Evolutionary conservation across 2,888 invertebrate genomes (phyloP).

Genomic region (Onchidella celtica): DNA sequence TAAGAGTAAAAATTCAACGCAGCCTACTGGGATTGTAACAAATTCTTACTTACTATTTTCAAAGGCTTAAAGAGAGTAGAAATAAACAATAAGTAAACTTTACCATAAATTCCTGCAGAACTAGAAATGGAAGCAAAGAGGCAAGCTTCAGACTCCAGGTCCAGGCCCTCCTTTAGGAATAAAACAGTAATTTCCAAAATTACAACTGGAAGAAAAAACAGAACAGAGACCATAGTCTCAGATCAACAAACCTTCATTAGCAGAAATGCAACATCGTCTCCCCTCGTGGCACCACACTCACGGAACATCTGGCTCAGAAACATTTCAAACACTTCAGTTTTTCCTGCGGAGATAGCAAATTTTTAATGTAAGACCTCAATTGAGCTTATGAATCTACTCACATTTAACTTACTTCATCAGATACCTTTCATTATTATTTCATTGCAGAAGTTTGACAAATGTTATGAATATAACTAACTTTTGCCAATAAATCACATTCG

Average conservation of each 20-base stretch:
- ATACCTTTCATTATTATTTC: neutral
- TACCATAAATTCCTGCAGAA: neutral
- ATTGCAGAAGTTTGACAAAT: no score
- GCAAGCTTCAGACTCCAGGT: no score
- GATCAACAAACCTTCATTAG: slow-evolving; percentile 19
- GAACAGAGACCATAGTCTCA: neutral
- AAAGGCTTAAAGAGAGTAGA: no score
- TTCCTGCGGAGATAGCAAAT: no score
- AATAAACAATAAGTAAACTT: no score
- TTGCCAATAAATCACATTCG: no score
- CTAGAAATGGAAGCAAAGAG: no score
- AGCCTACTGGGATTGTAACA: no score
- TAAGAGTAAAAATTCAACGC: no score
- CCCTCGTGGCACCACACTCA: neutral
- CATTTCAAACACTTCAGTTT: slow-evolving; percentile 22
- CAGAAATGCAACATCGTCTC: neutral
- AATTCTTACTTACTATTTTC: no score
- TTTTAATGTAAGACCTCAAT: neutral
- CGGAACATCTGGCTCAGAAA: slow-evolving; percentile 6
- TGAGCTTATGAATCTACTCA: neutral
- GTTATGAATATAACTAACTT: no score
- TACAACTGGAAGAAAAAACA: neutral
- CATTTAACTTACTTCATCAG: neutral
- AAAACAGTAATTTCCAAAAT: neutral
- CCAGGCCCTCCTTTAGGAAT: no score